phyloP scores from a whole-genome alignment of 2,888 invertebrate species.

The Drosophila macrospina region DNA sequence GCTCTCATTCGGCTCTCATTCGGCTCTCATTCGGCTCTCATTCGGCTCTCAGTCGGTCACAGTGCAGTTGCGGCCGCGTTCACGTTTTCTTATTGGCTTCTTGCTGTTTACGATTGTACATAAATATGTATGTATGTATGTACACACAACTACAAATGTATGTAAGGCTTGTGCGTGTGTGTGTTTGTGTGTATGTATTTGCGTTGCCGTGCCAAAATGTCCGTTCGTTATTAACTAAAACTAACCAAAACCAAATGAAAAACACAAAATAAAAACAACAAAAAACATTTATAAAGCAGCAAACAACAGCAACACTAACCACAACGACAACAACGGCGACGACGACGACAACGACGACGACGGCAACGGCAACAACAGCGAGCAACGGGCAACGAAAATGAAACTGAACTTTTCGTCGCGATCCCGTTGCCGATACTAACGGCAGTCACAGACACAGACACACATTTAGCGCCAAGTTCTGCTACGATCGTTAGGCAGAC shows the following conservation, averaged over 20 bases:
- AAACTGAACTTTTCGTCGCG: conserved; percentile 80
- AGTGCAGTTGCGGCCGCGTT: background rate
- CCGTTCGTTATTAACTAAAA: conserved; percentile 42
- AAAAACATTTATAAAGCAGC: background rate
- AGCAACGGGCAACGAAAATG: conserved; percentile 75
- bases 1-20: background rate
- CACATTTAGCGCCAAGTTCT: conserved; percentile 51
- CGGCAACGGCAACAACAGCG: conserved; percentile 34
- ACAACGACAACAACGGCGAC: conserved; percentile 38
- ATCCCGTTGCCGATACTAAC: conserved; percentile 81
- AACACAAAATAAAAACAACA: background rate
- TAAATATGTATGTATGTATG: conserved; percentile 4
- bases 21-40: conserved; percentile 5
- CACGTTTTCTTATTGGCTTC: conserved; percentile 48
- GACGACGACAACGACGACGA: conserved; percentile 35
- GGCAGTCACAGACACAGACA: conserved; percentile 58
- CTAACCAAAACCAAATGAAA: conserved; percentile 31
- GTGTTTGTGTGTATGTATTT: background rate
- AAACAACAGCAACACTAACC: conserved; percentile 12
- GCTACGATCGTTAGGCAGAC: conserved; percentile 75
- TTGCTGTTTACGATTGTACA: conserved; percentile 33
- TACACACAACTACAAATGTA: background rate
- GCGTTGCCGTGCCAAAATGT: conserved; percentile 48
- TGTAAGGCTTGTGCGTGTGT: background rate
- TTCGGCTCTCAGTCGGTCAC: too few relatives aligned